Evolutionary conservation across 2,797 vertebrate species (phyloP), one percentile per base, ranked within the genome.

Genomic region (Phalloptychus januarius): DNA sequence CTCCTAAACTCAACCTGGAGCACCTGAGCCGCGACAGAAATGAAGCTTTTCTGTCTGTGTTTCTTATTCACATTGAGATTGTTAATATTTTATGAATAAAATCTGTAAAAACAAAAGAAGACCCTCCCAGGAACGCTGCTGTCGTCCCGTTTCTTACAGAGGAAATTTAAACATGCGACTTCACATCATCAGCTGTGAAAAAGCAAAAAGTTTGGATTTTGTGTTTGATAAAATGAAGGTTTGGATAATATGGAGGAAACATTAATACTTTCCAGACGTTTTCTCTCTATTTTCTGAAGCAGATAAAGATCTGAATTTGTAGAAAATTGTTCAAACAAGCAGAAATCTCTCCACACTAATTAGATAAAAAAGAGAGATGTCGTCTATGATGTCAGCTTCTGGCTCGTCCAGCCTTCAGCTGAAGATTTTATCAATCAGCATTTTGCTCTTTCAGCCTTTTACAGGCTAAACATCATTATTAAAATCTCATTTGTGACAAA

Each of bases 251-350:
- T 65, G 33, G 33, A 38, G 25, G 33, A 65, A 65, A 25, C 18
- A 67, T 67, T 67, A 11, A 23, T 12, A 7, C 16, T 67, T 23
- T 67, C 58, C 31, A 16, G 28, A 31, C 13, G 56, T 58, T 58
- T 58, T 54, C 31, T 52, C 58, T 33, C 6, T 61, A 7, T 33
- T 65, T 38, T 65, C 31, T 31, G 28, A 61, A 65, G 20, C 20
- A 65, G 61, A 38, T 38, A 67, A 67, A 67, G 18, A 67, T 67
- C 36, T 40, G 33, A 40, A 67, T 67, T 38, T 67, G 36, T 38
- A 40, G 63, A 67, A 67, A 40, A 67, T 40, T 25, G 31, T 8
- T 67, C 7, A 63, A 67, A 67, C 63, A 67, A 67, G 63, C 63
- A 67, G 10, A 40, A 67, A 38, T 38, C 63, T 5, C 38, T 40